Conservation (phyloP, 23 tunicate genomes). For the Phallusia fumigata region DNA sequence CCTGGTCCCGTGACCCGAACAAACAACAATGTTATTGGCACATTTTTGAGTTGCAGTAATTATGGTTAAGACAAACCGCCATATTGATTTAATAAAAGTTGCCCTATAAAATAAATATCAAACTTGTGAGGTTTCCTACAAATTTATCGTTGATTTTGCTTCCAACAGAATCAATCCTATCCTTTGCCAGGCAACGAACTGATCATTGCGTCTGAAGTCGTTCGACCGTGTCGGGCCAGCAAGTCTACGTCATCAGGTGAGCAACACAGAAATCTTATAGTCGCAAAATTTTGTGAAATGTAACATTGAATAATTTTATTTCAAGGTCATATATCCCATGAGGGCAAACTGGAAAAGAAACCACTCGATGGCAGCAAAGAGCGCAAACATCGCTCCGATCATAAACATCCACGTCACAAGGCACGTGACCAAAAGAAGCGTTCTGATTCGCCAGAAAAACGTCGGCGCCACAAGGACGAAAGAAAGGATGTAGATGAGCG, state of each 20-base stretch:
- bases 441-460: constrained; percentile 1
- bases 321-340: neutral
- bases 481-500: neutral
- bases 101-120: too few relatives aligned
- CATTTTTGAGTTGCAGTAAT: too few relatives aligned
- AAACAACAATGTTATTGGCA: too few relatives aligned
- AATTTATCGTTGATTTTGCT: too few relatives aligned
- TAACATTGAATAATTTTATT: neutral
- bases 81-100: too few relatives aligned
- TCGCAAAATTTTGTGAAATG: neutral
- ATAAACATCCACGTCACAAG: neutral
- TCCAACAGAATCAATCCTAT: neutral
- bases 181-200: constrained; percentile 6
- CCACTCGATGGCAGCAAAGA: neutral
- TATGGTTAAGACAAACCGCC: too few relatives aligned
- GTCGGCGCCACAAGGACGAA: neutral
- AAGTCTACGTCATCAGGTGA: constrained; percentile 2
- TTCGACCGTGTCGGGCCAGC: constrained; percentile 15
- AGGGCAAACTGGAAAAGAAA: neutral
- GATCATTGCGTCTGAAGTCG: constrained; percentile 2
- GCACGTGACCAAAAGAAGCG: neutral
- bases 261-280: neutral
- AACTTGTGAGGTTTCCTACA: too few relatives aligned
- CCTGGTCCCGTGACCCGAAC: too few relatives aligned
- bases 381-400: neutral